A percentile compares a stretch with the other conserved stretches of the same genome.
Evolutionary conservation across 2,888 invertebrate species (phyloP).

Genomic region (Rhamphomyia laevipes): DNA sequence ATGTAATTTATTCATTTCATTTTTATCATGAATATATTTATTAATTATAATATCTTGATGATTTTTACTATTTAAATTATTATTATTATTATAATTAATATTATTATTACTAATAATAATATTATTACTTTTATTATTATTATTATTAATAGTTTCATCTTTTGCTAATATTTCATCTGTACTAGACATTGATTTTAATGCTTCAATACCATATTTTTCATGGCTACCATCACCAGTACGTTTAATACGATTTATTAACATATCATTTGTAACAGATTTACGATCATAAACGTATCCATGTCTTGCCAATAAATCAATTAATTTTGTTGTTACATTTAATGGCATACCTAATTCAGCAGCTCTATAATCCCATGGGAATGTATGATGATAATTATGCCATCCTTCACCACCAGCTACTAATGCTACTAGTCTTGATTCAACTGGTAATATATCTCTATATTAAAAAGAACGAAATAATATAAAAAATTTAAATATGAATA

Average conservation of each 20-base stretch:
- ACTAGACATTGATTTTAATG: slow-evolving; percentile 7
- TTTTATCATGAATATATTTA: too few species aligned
- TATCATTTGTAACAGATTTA: slow-evolving; percentile 28
- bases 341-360: slow-evolving; percentile 59
- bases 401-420: slow-evolving; percentile 65
- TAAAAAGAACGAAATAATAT: neutral
- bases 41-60: neutral
- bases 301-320: slow-evolving; percentile 52
- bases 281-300: slow-evolving; percentile 41
- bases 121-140: neutral
- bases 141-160: neutral
- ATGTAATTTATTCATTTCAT: too few species aligned
- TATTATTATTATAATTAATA: neutral
- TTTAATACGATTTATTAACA: slow-evolving; percentile 42
- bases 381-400: slow-evolving; percentile 86
- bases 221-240: slow-evolving; percentile 57
- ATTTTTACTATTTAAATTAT: neutral
- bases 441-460: slow-evolving; percentile 56
- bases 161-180: neutral
- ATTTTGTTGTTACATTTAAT: slow-evolving; percentile 49
- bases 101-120: neutral
- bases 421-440: slow-evolving; percentile 57
- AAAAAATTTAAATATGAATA: neutral
- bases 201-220: slow-evolving; percentile 37
- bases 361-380: slow-evolving; percentile 82